phyloP scores from a whole-genome alignment of 2,888 invertebrate species.

The Thereva nobilitata region DNA sequence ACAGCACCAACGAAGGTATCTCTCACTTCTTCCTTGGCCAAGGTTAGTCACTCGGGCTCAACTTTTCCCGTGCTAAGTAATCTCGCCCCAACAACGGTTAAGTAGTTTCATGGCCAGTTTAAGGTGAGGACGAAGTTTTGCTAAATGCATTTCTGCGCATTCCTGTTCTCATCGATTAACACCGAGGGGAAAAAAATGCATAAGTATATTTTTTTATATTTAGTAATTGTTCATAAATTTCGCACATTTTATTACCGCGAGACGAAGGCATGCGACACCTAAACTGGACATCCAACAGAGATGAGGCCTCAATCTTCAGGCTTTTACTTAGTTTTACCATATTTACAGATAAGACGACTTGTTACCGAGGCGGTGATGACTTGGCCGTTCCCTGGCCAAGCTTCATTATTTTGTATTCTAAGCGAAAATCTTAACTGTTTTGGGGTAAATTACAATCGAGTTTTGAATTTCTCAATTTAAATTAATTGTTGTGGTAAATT shows the following conservation, averaged over 20 bases:
- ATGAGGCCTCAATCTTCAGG: slow-evolving; percentile 1
- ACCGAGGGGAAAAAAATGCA: neutral
- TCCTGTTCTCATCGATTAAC: slow-evolving; percentile 27
- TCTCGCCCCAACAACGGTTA: slow-evolving; percentile 1
- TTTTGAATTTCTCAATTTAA: no score
- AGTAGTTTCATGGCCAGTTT: neutral
- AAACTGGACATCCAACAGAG: slow-evolving; percentile 2
- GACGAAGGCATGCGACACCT: slow-evolving; percentile 23
- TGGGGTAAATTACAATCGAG: no score
- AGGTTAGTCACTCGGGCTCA: neutral
- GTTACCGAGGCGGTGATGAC: no score
- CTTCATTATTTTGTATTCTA: no score
- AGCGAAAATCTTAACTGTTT: no score
- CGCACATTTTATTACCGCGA: slow-evolving; percentile 20
- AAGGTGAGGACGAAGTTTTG: neutral
- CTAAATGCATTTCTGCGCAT: slow-evolving; percentile 7
- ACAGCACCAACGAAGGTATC: neutral
- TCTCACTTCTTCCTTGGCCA: slow-evolving; percentile 7
- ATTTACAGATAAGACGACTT: no score
- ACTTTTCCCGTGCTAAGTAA: neutral
- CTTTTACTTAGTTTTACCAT: no score
- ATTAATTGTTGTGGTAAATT: no score
- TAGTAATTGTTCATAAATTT: slow-evolving; percentile 28
- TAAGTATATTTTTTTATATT: slow-evolving; percentile 10
- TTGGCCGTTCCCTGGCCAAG: no score